Conservation (phyloP, 2,797 vertebrate species). For the Phoxinus dragarum region DNA sequence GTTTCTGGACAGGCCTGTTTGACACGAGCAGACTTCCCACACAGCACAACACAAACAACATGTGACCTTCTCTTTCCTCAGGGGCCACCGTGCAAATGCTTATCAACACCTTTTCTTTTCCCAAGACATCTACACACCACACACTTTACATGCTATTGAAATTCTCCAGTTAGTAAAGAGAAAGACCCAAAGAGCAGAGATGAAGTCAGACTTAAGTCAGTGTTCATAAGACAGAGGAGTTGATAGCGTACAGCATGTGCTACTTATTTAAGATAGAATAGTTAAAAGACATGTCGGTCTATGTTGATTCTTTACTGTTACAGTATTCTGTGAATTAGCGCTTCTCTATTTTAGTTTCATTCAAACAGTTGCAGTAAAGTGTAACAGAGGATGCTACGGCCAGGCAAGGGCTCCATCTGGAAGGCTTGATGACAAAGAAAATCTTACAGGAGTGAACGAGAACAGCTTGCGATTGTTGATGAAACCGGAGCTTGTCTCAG, state of each 20-base stretch:
- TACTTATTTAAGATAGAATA: conserved; percentile 16
- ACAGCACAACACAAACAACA: conserved; percentile 24
- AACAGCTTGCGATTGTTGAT: conserved; percentile 48
- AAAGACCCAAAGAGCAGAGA: not conserved
- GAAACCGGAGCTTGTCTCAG: conserved; percentile 42
- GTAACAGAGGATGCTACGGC: conserved; percentile 40
- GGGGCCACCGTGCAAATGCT: not conserved
- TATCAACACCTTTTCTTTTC: conserved; percentile 21
- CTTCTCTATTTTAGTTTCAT: conserved; percentile 13
- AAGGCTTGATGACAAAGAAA: conserved; percentile 48
- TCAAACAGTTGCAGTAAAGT: conserved; percentile 29
- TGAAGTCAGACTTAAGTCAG: not conserved
- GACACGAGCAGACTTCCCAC: conserved; percentile 17
- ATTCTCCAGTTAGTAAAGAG: conserved; percentile 4
- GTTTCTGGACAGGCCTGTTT: not conserved
- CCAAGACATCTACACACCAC: not conserved
- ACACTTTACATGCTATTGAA: conserved; percentile 12
- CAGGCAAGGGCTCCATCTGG: conserved; percentile 51
- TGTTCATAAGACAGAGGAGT: not conserved
- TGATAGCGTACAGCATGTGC: not conserved
- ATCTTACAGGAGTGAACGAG: conserved; percentile 7
- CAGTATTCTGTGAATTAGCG: not conserved
- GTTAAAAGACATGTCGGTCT: not conserved
- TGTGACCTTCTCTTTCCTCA: conserved; percentile 39
- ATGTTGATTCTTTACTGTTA: not conserved